Percentiles rank a stretch among this genome's conserved stretches.
These are phyloP conservation scores for Phasia obesa DNA, from an alignment of 2,888 invertebrate species.

Conservation along the genomic window DNA sequence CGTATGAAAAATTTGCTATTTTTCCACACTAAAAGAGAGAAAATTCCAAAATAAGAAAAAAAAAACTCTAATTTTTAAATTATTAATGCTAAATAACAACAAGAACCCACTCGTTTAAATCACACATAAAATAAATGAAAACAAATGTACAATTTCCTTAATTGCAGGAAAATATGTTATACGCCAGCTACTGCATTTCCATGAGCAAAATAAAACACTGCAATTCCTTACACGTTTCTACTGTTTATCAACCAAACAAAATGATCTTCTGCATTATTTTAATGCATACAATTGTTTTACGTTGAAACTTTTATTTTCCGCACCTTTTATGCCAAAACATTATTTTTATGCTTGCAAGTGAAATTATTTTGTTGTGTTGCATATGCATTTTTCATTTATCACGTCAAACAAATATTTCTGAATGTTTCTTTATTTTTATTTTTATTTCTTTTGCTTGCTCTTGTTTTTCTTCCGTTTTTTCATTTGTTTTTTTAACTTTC, in stretches of 20 bases:
- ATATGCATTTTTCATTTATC: conserved; percentile 33
- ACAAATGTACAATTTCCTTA: neutral
- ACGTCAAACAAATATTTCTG: conserved; percentile 46
- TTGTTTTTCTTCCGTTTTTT: neutral
- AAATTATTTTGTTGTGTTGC: conserved; percentile 4
- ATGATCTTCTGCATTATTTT: neutral
- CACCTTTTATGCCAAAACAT: neutral
- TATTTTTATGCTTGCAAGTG: neutral
- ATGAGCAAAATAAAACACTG: conserved; percentile 1
- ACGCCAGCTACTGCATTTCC: conserved; percentile 49
- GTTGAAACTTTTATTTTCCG: neutral
- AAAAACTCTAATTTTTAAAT: neutral
- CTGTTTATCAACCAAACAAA: neutral
- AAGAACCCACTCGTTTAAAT: neutral
- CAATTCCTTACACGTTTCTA: conserved; percentile 28
- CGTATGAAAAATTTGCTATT: too few species aligned
- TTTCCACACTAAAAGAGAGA: too few species aligned
- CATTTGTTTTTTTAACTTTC: conserved; percentile 19
- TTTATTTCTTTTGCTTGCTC: neutral
- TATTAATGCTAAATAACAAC: neutral
- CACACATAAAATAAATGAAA: neutral
- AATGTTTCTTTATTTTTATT: conserved; percentile 1
- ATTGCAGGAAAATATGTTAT: neutral
- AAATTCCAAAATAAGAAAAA: too few species aligned
- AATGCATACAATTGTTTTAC: conserved; percentile 4